Conservation (phyloP, 2,888 invertebrate genomes). For the Ochlodes sylvanus region DNA sequence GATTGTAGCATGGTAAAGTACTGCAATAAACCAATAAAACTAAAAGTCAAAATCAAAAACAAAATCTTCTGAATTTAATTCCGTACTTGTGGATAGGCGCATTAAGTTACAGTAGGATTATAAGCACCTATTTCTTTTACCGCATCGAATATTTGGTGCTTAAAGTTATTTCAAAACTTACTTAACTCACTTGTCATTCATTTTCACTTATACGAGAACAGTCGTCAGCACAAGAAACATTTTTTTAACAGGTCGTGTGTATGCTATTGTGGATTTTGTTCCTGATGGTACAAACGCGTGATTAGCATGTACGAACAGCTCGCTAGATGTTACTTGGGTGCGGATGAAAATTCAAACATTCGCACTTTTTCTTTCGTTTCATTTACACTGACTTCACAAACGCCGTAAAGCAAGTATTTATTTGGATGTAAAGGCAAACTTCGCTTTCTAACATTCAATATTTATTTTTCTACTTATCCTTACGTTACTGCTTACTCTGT, state of each 20-base stretch:
- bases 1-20: no score
- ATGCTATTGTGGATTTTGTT: slow-evolving; percentile 7
- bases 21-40: slow-evolving; percentile 21
- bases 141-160: slow-evolving; percentile 18
- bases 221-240: not conserved
- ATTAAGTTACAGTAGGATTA: no score
- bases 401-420: slow-evolving; percentile 59
- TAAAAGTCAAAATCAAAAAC: not conserved
- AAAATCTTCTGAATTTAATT: no score
- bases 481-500: slow-evolving; percentile 55
- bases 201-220: slow-evolving; percentile 27
- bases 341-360: slow-evolving; percentile 78
- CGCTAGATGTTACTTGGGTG: slow-evolving; percentile 39
- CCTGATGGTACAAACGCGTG: not conserved
- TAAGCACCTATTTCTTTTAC: not conserved
- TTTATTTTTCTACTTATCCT: slow-evolving; percentile 84
- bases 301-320: slow-evolving; percentile 7
- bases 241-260: not conserved
- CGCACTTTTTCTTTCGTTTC: slow-evolving; percentile 83
- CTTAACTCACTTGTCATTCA: slow-evolving; percentile 32
- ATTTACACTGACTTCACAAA: slow-evolving; percentile 74
- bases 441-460: slow-evolving; percentile 83
- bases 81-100: no score
- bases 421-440: slow-evolving; percentile 76
- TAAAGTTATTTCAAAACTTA: slow-evolving; percentile 27